A percentile compares a stretch with the other conserved stretches of the same genome.
Evolutionary conservation across 2,113 vertebrate genomes (phyloP).

Genomic region (Corvus hawaiiensis): DNA sequence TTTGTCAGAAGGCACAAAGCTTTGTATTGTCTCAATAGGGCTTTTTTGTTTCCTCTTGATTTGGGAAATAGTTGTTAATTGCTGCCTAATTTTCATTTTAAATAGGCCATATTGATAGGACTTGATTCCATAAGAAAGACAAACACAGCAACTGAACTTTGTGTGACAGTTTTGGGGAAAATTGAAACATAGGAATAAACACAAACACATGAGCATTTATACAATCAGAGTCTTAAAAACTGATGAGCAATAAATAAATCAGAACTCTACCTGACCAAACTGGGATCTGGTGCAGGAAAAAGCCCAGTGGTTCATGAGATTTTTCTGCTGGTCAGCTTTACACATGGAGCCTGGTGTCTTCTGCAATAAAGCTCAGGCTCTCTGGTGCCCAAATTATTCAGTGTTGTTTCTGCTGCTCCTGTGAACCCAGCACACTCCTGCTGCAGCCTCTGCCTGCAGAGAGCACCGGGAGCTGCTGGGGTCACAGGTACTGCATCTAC

Average conservation of each 20-base stretch:
- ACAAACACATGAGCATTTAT: not conserved
- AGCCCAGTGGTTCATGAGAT: not conserved
- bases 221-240: not conserved
- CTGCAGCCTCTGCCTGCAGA: not conserved
- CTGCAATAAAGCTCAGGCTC: not conserved
- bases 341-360: not conserved
- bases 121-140: not conserved
- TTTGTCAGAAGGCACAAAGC: not conserved
- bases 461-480: not conserved
- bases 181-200: slow-evolving; percentile 10
- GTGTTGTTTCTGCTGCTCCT: not conserved
- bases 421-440: not conserved
- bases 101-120: not conserved
- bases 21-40: not conserved
- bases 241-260: not conserved
- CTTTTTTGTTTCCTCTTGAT: slow-evolving; percentile 9
- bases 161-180: not conserved
- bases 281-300: not conserved
- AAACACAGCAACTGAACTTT: not conserved
- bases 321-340: not conserved
- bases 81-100: slow-evolving; percentile 37
- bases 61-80: slow-evolving; percentile 20
- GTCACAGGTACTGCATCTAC: not conserved
- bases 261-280: not conserved
- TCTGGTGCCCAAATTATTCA: not conserved